Evolutionary conservation across 2,113 vertebrate species (phyloP).

Genomic region (Pollimyrus isidori): DNA sequence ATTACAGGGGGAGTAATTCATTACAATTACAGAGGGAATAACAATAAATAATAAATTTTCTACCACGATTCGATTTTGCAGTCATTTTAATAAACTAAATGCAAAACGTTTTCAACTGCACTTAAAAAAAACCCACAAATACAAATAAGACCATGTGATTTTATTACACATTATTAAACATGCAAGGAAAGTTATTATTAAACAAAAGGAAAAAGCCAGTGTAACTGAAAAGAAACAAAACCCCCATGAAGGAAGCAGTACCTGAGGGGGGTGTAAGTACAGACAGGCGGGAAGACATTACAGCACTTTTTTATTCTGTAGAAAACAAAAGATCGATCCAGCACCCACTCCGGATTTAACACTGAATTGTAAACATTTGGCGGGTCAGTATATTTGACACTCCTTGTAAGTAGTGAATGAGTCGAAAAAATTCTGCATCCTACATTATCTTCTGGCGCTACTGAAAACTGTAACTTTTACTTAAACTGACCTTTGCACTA

Average conservation of each 20-base stretch:
- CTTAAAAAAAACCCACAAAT: neutral
- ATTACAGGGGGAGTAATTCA: neutral
- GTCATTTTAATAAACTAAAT: neutral
- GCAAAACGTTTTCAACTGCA: neutral
- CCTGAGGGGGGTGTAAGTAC: too few species aligned
- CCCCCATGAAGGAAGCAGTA: too few species aligned
- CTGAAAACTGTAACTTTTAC: neutral
- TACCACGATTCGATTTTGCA: neutral
- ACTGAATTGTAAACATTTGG: too few species aligned
- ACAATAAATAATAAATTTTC: neutral
- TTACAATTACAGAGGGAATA: neutral
- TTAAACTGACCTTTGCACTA: neutral
- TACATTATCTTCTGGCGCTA: too few species aligned
- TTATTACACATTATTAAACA: neutral
- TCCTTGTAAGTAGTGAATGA: too few species aligned
- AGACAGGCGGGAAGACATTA: neutral
- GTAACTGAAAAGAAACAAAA: neutral
- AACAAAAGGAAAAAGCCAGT: neutral
- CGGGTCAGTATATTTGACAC: too few species aligned
- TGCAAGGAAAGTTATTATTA: neutral
- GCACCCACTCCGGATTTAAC: neutral
- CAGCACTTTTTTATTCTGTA: neutral
- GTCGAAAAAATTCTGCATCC: too few species aligned
- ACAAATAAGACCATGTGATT: neutral
- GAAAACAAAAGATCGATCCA: neutral